These are phyloP conservation scores for Phycodurus eques DNA, from an alignment of 2,113 vertebrate genomes.

Conservation along the genomic window DNA sequence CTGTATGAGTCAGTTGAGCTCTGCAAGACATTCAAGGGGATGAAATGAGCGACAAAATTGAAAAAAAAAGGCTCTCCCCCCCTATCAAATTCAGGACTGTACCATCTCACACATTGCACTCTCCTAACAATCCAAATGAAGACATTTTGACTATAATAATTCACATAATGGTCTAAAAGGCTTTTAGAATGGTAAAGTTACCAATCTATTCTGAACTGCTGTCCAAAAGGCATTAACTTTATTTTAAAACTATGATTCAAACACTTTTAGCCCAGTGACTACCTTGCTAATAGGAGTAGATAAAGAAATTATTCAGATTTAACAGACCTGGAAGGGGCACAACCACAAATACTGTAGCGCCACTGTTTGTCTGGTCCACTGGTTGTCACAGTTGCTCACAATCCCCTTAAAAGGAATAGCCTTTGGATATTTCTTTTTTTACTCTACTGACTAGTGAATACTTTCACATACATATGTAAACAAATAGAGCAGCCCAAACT, in stretches of 20 bases:
- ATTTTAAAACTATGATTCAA: background rate
- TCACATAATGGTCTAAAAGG: constrained; percentile 1
- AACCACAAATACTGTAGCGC: constrained; percentile 16
- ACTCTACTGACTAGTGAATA: background rate
- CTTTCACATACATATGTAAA: background rate
- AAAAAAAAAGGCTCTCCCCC: constrained; percentile 24
- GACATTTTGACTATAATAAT: background rate
- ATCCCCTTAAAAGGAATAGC: constrained; percentile 2
- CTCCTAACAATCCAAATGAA: constrained; percentile 23
- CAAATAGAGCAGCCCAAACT: background rate
- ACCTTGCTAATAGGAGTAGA: constrained; percentile 6
- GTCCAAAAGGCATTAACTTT: background rate
- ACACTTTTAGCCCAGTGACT: constrained; percentile 8
- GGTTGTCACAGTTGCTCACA: constrained; percentile 3
- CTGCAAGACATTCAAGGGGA: constrained; percentile 27
- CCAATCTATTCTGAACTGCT: background rate
- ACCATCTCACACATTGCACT: constrained; percentile 6
- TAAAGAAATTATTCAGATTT: constrained; percentile 8
- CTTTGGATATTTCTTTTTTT: background rate
- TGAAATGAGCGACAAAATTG: constrained; percentile 26
- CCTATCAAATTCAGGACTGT: constrained; percentile 13
- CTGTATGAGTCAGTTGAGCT: constrained; percentile 22
- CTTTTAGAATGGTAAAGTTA: constrained; percentile 4
- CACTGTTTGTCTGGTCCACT: constrained; percentile 10
- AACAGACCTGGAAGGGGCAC: constrained; percentile 15